Conservation (phyloP, 2,888 invertebrate species). For the Nephrotoma flavescens region DNA sequence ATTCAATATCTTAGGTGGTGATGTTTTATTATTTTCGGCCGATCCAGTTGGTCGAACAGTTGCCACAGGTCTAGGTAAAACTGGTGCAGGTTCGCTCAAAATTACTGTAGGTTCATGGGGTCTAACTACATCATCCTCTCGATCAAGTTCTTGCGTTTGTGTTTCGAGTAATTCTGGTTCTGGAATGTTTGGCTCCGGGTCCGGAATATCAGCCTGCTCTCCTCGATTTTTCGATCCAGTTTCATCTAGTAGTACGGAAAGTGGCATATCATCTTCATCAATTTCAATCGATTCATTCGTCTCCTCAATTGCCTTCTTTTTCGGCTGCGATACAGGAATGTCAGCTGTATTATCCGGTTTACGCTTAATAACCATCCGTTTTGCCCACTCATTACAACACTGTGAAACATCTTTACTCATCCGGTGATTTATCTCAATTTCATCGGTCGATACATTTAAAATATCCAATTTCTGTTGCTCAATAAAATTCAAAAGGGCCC, state of each 20-base stretch:
- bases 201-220: no score
- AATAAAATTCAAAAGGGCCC: slow-evolving; percentile 55
- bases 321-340: neutral
- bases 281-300: neutral
- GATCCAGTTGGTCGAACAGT: neutral
- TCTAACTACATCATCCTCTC: neutral
- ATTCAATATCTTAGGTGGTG: slow-evolving; percentile 36
- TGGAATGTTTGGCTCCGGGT: no score
- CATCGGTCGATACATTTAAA: slow-evolving; percentile 8
- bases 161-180: no score
- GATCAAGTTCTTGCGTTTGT: neutral
- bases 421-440: slow-evolving; percentile 19
- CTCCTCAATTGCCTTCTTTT: neutral
- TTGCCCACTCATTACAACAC: slow-evolving; percentile 21
- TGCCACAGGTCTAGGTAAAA: neutral
- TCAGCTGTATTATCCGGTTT: slow-evolving; percentile 12
- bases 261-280: neutral
- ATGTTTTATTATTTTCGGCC: neutral
- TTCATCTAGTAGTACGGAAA: no score
- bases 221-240: no score
- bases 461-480: slow-evolving; percentile 36
- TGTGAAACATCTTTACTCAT: slow-evolving; percentile 22
- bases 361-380: slow-evolving; percentile 5
- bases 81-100: neutral
- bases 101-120: neutral